phyloP scores from a whole-genome alignment of 2,113 vertebrate species.

The Mionectes macconnelli region DNA sequence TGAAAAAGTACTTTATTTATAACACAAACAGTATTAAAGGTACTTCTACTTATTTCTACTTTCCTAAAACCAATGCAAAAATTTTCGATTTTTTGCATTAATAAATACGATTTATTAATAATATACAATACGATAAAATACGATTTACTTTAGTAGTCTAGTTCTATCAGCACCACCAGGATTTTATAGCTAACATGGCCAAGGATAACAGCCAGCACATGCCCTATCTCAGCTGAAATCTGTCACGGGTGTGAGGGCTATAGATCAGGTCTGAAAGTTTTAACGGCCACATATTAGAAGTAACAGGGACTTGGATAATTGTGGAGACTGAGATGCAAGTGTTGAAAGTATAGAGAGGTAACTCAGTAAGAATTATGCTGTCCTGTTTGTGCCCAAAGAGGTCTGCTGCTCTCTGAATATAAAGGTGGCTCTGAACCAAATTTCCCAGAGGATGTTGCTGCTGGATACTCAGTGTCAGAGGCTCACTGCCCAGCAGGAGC shows the following conservation, averaged over 20 bases:
- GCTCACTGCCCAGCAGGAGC: neutral
- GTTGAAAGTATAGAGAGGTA: neutral
- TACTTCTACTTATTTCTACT: neutral
- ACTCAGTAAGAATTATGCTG: neutral
- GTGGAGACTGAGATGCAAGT: neutral
- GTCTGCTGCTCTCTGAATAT: neutral
- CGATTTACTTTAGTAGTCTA: neutral
- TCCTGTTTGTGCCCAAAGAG: neutral
- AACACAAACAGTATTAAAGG: neutral
- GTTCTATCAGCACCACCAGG: neutral
- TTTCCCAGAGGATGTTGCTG: neutral
- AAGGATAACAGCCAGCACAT: neutral
- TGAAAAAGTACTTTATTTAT: neutral
- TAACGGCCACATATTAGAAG: neutral
- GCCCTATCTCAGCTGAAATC: neutral
- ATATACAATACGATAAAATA: too few relatives aligned
- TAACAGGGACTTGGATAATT: neutral
- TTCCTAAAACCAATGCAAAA: neutral
- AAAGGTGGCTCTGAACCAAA: neutral
- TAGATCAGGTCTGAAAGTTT: neutral
- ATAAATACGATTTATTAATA: too few relatives aligned
- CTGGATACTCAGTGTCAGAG: neutral
- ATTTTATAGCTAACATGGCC: neutral
- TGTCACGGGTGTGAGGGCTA: neutral
- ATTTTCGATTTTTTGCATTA: too few relatives aligned